These are phyloP conservation scores for Ditula angustiorana DNA, from an alignment of 2,888 invertebrate species.

Conservation along the genomic window DNA sequence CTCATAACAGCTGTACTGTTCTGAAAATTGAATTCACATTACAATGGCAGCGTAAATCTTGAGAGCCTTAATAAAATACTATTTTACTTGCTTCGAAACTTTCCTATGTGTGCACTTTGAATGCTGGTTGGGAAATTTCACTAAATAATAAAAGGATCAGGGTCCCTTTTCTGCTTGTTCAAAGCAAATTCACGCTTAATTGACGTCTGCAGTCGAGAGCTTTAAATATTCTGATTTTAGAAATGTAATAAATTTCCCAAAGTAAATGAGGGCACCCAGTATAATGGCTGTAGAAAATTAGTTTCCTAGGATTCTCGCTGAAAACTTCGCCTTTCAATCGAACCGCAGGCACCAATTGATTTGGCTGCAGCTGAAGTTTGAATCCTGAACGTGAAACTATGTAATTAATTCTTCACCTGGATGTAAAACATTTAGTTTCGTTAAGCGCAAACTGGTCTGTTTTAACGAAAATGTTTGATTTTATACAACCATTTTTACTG, in stretches of 20 bases:
- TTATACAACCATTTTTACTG: too few relatives aligned
- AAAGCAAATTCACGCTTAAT: background rate
- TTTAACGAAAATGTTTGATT: too few relatives aligned
- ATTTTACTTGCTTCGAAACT: slow-evolving; percentile 5
- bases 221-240: background rate
- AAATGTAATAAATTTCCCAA: background rate
- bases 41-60: slow-evolving; percentile 5
- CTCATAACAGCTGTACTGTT: slow-evolving; percentile 5
- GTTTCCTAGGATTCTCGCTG: slow-evolving; percentile 23
- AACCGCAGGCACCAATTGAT: slow-evolving; percentile 30
- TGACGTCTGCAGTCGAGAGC: background rate
- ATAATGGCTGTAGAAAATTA: slow-evolving; percentile 22
- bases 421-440: background rate
- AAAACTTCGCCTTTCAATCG: slow-evolving; percentile 25
- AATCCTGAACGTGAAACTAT: slow-evolving; percentile 9
- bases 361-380: slow-evolving; percentile 18
- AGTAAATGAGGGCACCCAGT: background rate
- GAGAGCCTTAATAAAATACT: background rate
- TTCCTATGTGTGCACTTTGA: slow-evolving; percentile 19
- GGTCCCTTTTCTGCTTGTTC: background rate
- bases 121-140: slow-evolving; percentile 6
- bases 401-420: background rate
- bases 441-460: background rate
- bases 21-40: slow-evolving; percentile 27
- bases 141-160: background rate